Percentiles rank a stretch among this genome's conserved stretches.
These are phyloP conservation scores for Heliconius melpomene DNA, from an alignment of 1,140 invertebrate species.

Conservation along the genomic window DNA sequence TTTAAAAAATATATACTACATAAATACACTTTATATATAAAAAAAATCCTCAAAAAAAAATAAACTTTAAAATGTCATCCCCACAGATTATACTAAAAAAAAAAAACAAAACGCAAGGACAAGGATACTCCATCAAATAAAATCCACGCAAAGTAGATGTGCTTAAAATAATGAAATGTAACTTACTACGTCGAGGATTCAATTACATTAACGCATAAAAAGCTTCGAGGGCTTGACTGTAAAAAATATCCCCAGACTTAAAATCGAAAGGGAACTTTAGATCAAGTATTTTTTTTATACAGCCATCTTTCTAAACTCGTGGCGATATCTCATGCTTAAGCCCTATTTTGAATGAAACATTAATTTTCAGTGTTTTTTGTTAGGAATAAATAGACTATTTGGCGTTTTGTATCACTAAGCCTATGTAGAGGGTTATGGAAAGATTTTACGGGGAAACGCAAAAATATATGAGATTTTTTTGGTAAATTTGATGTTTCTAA, in stretches of 20 bases:
- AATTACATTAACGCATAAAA: constrained; percentile 34
- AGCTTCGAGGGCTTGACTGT: constrained; percentile 10
- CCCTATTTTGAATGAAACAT: constrained; percentile 27
- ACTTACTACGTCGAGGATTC: constrained; percentile 16
- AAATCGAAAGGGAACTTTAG: constrained; percentile 51
- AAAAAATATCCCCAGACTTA: constrained; percentile 24
- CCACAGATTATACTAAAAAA: background rate
- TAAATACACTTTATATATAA: background rate
- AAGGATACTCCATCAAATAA: background rate
- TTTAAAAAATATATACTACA: no score
- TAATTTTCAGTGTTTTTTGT: constrained; percentile 28
- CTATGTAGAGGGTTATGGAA: background rate
- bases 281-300: constrained; percentile 48
- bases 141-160: constrained; percentile 9
- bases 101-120: background rate
- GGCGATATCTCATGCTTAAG: constrained; percentile 8
- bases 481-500: background rate
- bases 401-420: background rate
- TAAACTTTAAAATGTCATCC: background rate
- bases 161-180: constrained; percentile 16
- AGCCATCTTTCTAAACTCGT: background rate
- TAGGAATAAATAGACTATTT: constrained; percentile 20
- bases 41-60: background rate
- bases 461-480: background rate
- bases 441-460: background rate